Conservation (phyloP, 2,797 vertebrate genomes). For the Sciurus vulgaris region DNA sequence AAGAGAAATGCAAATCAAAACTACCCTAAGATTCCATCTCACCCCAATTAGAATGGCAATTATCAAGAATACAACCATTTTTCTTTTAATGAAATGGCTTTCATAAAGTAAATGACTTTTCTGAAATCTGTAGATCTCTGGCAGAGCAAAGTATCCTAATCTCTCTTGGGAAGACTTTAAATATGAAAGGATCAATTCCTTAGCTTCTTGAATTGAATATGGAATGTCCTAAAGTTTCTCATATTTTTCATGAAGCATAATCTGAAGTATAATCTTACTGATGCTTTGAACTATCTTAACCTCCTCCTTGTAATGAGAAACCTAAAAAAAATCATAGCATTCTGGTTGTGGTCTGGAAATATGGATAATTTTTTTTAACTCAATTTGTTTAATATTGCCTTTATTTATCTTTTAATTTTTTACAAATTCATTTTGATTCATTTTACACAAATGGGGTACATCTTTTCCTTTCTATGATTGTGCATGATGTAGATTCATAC, state of each 20-base stretch:
- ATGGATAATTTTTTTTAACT: background rate
- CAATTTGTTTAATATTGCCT: too few species aligned
- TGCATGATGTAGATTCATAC: too few species aligned
- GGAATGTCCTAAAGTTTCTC: background rate
- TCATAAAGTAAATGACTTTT: background rate
- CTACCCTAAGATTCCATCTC: too few species aligned
- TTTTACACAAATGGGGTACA: too few species aligned
- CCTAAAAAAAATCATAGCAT: background rate
- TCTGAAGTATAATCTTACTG: background rate
- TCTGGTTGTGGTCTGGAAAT: background rate
- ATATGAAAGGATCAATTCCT: background rate
- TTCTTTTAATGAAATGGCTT: background rate
- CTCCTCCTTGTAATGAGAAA: background rate
- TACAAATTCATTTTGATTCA: too few species aligned
- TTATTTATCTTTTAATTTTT: too few species aligned
- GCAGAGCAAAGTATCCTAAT: background rate
- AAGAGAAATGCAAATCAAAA: too few species aligned
- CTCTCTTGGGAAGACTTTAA: background rate
- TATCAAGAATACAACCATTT: too few species aligned
- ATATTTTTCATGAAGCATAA: background rate
- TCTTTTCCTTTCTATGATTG: too few species aligned
- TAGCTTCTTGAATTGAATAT: background rate
- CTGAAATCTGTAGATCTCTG: background rate
- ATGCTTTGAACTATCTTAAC: background rate
- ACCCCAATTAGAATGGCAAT: too few species aligned